Evolutionary conservation across 1,140 invertebrate species (phyloP), one percentile per base, ranked within the genome.

Genomic region (Neodiprion virginianus): DNA sequence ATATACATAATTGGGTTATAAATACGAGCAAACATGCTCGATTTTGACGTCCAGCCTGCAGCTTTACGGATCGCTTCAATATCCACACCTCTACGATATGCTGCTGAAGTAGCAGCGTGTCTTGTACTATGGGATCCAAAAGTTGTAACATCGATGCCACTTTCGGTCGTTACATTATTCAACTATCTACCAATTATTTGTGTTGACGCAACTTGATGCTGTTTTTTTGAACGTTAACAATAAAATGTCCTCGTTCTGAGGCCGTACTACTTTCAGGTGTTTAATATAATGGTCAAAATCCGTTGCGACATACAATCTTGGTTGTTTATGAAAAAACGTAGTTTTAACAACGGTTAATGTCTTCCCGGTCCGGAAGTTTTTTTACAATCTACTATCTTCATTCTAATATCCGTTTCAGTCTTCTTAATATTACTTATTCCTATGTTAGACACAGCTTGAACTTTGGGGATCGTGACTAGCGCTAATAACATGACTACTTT

Each of bases 101-200:
- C 79, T 49, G 48, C 67, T 9, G 79, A 80, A 4, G 79, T 80
- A 7, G 77, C n/a, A 0, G 79, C 79, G 69, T 79, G 76, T 50
- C 78, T 68, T 11, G 77, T 78, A 12, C 75, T 78, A 70, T 79
- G 76, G 0, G 78, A 75, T 10, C 68, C 28, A 23, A 76, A 78
- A 23, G 74, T 69, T 28, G 61, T 68, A 71, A 72, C 73, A 28
- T 78, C 68, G 10, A 76, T 78, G 9, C 67, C 75, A 73, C 76
- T 76, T 67, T 75, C 28, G 12, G 14, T 8, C 61, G 77, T 50
- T 12, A 72, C 67, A 8, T 7, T 17, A 48, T 79, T 77, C 11
- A 77, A 71, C 79, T 75, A 81, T 11, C 78, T 69, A 67, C 75
- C 75, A 8, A 79, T 72, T 3, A 73, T 77, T 74, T 79, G 77